phyloP scores from a whole-genome alignment of 2,888 invertebrate genomes.

The Entomobrya multifasciata region DNA sequence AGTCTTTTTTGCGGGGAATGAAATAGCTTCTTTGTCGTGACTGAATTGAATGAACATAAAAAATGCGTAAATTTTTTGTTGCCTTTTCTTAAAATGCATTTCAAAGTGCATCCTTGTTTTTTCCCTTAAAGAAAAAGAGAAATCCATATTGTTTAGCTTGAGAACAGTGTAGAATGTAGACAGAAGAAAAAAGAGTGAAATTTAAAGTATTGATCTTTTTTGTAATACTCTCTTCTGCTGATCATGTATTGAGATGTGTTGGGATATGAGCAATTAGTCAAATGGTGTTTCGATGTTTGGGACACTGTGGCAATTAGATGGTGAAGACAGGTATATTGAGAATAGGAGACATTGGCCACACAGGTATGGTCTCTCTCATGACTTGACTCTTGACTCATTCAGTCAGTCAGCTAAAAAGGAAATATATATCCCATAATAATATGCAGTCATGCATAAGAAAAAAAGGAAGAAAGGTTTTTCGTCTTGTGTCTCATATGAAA shows the following conservation, averaged over 20 bases:
- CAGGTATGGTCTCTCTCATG: constrained; percentile 75
- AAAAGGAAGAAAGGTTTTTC: background rate
- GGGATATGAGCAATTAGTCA: constrained; percentile 79
- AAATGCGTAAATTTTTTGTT: too few species aligned
- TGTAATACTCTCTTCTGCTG: constrained; percentile 1
- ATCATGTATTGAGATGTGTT: constrained; percentile 41
- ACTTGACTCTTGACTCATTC: constrained; percentile 22
- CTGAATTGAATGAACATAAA: too few species aligned
- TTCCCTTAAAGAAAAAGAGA: too few species aligned
- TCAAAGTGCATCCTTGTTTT: too few species aligned
- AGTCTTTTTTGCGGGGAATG: too few species aligned
- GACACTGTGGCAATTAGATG: constrained; percentile 79
- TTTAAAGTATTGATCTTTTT: too few species aligned
- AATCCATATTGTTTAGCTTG: too few species aligned
- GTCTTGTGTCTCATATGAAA: background rate
- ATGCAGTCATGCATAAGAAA: constrained; percentile 57
- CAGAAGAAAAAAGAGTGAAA: too few species aligned
- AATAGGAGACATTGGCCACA: constrained; percentile 76
- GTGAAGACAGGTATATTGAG: constrained; percentile 80
- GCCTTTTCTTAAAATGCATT: too few species aligned
- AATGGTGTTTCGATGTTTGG: constrained; percentile 80
- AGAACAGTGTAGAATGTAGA: too few species aligned
- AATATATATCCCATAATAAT: constrained; percentile 5
- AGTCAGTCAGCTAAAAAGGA: constrained; percentile 48
- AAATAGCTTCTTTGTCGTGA: too few species aligned